Conservation (phyloP, 2,797 vertebrate genomes). For the Sardinella longiceps region DNA sequence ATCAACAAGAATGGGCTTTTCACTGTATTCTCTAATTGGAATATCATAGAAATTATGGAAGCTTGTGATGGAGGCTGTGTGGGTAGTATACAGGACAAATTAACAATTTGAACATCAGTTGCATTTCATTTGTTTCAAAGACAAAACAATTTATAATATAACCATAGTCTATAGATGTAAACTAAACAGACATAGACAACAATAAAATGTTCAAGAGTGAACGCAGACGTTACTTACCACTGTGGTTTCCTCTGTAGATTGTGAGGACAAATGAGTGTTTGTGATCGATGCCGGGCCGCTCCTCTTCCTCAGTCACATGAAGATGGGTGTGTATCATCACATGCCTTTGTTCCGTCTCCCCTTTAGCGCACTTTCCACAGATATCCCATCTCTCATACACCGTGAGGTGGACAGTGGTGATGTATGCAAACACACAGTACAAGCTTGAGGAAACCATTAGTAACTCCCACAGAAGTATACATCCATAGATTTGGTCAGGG, state of each 20-base stretch:
- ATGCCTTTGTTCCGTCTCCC: constrained; percentile 66
- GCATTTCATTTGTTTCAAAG: background rate
- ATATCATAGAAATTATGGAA: background rate
- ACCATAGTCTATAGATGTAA: background rate
- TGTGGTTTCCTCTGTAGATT: constrained; percentile 18
- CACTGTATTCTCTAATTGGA: background rate
- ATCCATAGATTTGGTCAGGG: background rate
- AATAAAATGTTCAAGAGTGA: background rate
- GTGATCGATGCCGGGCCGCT: constrained; percentile 62
- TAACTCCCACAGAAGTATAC: background rate
- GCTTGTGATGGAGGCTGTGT: background rate
- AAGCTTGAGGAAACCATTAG: background rate
- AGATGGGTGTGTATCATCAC: constrained; percentile 74
- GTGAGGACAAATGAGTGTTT: constrained; percentile 64
- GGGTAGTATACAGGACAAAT: background rate
- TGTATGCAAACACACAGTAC: background rate
- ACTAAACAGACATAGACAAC: background rate
- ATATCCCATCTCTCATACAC: background rate
- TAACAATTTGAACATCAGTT: background rate
- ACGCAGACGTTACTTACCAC: constrained; percentile 30
- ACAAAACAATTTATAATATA: background rate
- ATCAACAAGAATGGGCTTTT: background rate
- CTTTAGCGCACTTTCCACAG: constrained; percentile 36
- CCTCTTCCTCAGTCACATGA: constrained; percentile 79
- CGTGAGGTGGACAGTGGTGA: background rate